Evolutionary conservation across 2,888 invertebrate species (phyloP).

Genomic region (Ephialtes manifestator): DNA sequence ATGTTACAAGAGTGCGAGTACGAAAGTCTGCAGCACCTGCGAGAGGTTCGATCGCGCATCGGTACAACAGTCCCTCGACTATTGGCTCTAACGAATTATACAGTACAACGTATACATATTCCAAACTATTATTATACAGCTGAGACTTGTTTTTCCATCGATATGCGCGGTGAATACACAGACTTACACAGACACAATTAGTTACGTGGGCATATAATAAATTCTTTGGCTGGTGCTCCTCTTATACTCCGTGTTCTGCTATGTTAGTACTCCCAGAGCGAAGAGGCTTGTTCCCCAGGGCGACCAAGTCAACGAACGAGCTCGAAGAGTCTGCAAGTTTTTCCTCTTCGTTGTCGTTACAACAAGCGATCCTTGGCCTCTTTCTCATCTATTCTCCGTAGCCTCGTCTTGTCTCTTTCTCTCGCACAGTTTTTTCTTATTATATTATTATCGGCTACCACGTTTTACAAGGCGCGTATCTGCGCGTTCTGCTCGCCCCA

Average conservation of each 20-base stretch:
- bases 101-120: slow-evolving; percentile 39
- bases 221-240: slow-evolving; percentile 55
- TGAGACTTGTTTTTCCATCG: slow-evolving; percentile 16
- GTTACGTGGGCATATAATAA: slow-evolving; percentile 66
- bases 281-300: slow-evolving; percentile 44
- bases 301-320: slow-evolving; percentile 42
- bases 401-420: background rate
- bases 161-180: slow-evolving; percentile 12
- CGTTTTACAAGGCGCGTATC: slow-evolving; percentile 63
- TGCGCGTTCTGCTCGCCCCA: slow-evolving; percentile 34
- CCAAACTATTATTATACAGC: slow-evolving; percentile 54
- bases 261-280: slow-evolving; percentile 24
- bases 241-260: slow-evolving; percentile 23
- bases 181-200: slow-evolving; percentile 54
- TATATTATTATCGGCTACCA: slow-evolving; percentile 51
- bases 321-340: slow-evolving; percentile 54
- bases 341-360: slow-evolving; percentile 62
- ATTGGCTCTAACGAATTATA: slow-evolving; percentile 55
- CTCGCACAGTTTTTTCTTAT: slow-evolving; percentile 26
- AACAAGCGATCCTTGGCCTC: slow-evolving; percentile 37
- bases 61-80: slow-evolving; percentile 65
- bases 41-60: slow-evolving; percentile 64
- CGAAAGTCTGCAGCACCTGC: slow-evolving; percentile 61
- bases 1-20: slow-evolving; percentile 32
- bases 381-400: slow-evolving; percentile 16